Evolutionary conservation across 1,140 invertebrate genomes (phyloP).

Genomic region (Halictus rubicundus): DNA sequence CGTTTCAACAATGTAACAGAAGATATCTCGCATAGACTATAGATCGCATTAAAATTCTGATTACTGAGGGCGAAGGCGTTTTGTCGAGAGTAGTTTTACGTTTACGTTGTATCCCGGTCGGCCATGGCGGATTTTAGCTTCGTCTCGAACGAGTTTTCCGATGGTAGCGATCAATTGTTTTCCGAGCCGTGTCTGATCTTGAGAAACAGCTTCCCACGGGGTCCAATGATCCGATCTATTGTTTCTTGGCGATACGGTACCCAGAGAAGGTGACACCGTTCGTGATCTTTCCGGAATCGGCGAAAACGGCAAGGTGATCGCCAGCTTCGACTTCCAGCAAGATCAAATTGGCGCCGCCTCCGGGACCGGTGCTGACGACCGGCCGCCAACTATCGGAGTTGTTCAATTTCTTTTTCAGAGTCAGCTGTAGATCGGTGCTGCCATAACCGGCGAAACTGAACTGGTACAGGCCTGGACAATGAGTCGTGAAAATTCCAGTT

Average conservation of each 20-base stretch:
- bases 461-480: slow-evolving; percentile 81
- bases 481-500: slow-evolving; percentile 80
- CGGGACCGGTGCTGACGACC: slow-evolving; percentile 69
- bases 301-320: slow-evolving; percentile 77
- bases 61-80: background rate
- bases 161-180: background rate
- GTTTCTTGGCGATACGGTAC: slow-evolving; percentile 78
- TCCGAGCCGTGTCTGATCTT: background rate
- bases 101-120: background rate
- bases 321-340: slow-evolving; percentile 75
- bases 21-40: background rate
- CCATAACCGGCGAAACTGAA: slow-evolving; percentile 80
- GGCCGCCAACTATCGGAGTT: slow-evolving; percentile 74
- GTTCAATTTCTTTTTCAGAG: slow-evolving; percentile 74
- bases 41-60: background rate
- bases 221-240: slow-evolving; percentile 23
- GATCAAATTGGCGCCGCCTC: slow-evolving; percentile 76
- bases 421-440: slow-evolving; percentile 70
- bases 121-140: background rate
- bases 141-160: no score
- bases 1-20: background rate
- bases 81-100: no score
- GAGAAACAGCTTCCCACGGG: background rate
- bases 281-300: slow-evolving; percentile 71
- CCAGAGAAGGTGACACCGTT: slow-evolving; percentile 77